A percentile compares a stretch with the other conserved stretches of the same genome.
Conservation (phyloP, 2,888 invertebrate species). For the Drosophila histrio region DNA sequence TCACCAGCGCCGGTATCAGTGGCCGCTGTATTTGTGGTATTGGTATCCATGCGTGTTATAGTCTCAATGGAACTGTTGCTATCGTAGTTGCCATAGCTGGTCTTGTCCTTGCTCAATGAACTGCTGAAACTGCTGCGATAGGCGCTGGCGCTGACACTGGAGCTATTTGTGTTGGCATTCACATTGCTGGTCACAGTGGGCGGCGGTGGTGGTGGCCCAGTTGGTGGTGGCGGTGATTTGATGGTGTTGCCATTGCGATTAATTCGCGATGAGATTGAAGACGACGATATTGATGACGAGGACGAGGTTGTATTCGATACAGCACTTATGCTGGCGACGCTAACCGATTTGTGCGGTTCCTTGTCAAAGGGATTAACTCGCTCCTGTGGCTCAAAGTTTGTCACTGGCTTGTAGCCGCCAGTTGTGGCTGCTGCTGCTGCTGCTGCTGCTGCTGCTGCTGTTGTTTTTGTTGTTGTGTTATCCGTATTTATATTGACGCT, state of each 20-base stretch:
- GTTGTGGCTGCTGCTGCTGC: slow-evolving; percentile 11
- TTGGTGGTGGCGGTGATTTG: slow-evolving; percentile 79
- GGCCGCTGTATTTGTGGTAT: slow-evolving; percentile 72
- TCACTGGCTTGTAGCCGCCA: slow-evolving; percentile 80
- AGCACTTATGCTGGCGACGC: slow-evolving; percentile 58
- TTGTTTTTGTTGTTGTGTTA: slow-evolving; percentile 27
- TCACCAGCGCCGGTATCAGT: slow-evolving; percentile 61
- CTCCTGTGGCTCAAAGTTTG: slow-evolving; percentile 83
- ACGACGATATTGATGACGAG: slow-evolving; percentile 78
- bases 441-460: slow-evolving; percentile 12
- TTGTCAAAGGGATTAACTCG: slow-evolving; percentile 84
- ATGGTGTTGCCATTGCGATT: slow-evolving; percentile 79
- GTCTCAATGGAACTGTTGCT: slow-evolving; percentile 81
- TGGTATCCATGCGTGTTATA: slow-evolving; percentile 81
- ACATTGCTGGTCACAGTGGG: slow-evolving; percentile 57
- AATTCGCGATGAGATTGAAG: slow-evolving; percentile 81
- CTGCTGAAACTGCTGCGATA: slow-evolving; percentile 77
- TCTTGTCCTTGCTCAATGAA: slow-evolving; percentile 67
- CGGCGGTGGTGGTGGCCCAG: slow-evolving; percentile 80
- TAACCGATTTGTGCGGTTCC: slow-evolving; percentile 69
- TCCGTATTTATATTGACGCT: slow-evolving; percentile 73
- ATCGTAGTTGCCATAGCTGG: slow-evolving; percentile 75
- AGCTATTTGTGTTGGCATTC: slow-evolving; percentile 39
- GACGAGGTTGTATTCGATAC: slow-evolving; percentile 75
- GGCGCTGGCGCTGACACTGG: slow-evolving; percentile 59